Base-by-base conservation (phyloP, 2,113 vertebrate species). In the Tylochromis polylepis region DNA sequence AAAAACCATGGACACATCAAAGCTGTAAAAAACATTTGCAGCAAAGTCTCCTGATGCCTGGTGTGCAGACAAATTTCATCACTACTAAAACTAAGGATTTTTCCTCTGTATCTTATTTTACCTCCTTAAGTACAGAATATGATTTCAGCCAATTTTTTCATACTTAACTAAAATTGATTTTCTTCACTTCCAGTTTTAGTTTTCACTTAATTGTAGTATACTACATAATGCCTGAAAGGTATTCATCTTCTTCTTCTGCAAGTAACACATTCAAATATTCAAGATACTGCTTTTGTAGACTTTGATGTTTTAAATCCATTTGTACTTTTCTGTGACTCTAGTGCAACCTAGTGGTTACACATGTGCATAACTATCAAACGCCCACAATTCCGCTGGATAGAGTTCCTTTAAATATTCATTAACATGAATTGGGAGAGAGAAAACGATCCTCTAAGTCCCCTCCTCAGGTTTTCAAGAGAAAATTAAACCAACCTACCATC, bases 401-500 rank as follows among this genome's bases (percentile, higher is more conserved):
- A 72, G 34, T 62, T 51, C 20, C 38, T 57, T 62, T 59, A 79
- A 65, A 85, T 55, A 81, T 72, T 53, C 34, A 89, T 86, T 29
- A 53, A 51, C 46, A 77, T n/a, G 27, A 77, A 53, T 77, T n/a
- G 53, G 24, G 27, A 59, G 72, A 36, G n/a, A 16, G 51, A 5
- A 81, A 77, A 85, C 22, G 72, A 11, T 86, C 31, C 85, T 18
- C 18, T 18, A 85, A 80, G 14, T 43, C 2, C 18, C 6, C 15
- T 81, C 11, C 46, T 60, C 8, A 15, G 31, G 22, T 34, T 70
- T 75, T 31, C 15, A 14, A 0, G 16, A 46, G 9, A 53, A 78
- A 77, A 65, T 14, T 5, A 59, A 88, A 75, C 41, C 22, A 46
- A 92, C 98, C 90, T 97, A 99, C 98, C 98, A 86, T 98, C 97